phyloP scores from a whole-genome alignment of 2,797 vertebrate genomes.

The Poeciliopsis gracilis region DNA sequence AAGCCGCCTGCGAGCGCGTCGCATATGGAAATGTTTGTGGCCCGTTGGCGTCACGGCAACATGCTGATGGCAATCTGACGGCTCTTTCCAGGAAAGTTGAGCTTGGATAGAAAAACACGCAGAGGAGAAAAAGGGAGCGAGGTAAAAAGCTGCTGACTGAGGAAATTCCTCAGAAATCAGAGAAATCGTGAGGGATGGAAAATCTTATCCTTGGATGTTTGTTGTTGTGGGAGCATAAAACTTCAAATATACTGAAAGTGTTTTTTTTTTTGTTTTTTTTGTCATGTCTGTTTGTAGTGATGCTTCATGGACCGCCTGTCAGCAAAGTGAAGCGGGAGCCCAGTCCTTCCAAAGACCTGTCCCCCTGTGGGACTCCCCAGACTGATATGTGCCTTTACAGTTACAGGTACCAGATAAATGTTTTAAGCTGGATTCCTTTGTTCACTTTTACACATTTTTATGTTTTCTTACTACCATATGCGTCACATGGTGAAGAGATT shows the following conservation, averaged over 20 bases:
- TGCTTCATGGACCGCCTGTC: conserved; percentile 87
- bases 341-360: conserved; percentile 86
- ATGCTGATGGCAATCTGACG: neutral
- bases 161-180: neutral
- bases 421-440: neutral
- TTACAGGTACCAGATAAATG: conserved; percentile 82
- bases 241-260: neutral
- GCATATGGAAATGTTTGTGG: conserved; percentile 21
- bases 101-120: conserved; percentile 14
- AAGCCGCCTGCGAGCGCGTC: neutral
- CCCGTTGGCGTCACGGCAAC: conserved; percentile 2
- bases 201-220: neutral
- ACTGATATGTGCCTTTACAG: conserved; percentile 95
- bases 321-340: conserved; percentile 92
- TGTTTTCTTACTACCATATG: too few species aligned
- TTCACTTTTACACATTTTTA: neutral
- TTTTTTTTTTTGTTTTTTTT: neutral
- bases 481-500: too few species aligned
- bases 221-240: neutral
- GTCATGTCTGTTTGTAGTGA: conserved; percentile 77
- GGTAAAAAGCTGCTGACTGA: neutral
- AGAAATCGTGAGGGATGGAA: neutral
- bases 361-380: conserved; percentile 86
- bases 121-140: neutral
- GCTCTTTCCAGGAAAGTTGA: conserved; percentile 18